Conservation (phyloP, 2,888 invertebrate species). For the Dioctria linearis region DNA sequence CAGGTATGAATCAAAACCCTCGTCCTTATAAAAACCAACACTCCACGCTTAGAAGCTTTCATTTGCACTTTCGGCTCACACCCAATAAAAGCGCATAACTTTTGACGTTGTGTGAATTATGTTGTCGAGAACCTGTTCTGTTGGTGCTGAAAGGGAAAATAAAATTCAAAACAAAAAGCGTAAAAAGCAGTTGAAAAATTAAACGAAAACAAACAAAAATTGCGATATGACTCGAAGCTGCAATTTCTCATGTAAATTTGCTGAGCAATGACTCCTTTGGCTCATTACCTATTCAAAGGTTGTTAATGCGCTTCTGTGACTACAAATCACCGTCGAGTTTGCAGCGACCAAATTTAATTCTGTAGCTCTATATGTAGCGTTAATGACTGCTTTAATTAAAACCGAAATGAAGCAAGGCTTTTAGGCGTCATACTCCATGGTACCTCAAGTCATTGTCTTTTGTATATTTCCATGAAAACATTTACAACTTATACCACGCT, state of each 20-base stretch:
- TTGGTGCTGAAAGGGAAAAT: conserved; percentile 26
- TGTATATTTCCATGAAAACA: conserved; percentile 29
- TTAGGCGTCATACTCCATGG: conserved; percentile 4
- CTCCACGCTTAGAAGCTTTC: no score
- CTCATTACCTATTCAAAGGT: conserved; percentile 46
- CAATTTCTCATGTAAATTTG: conserved; percentile 37
- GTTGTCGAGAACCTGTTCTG: background rate
- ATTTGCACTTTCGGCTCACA: no score
- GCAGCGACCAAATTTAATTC: conserved; percentile 23
- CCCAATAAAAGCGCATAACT: conserved; percentile 12
- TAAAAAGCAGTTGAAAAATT: background rate
- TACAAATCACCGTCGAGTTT: conserved; percentile 29
- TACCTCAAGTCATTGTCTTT: conserved; percentile 32
- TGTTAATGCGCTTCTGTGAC: conserved; percentile 32
- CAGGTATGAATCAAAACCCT: conserved; percentile 26
- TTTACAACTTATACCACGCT: conserved; percentile 13
- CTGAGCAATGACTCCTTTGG: conserved; percentile 27
- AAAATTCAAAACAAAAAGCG: conserved; percentile 30
- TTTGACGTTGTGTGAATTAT: conserved; percentile 40
- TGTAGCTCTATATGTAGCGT: background rate
- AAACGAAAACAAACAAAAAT: conserved; percentile 1
- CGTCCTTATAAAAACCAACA: conserved; percentile 12
- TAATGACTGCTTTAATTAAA: conserved; percentile 19
- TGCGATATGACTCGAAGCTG: conserved; percentile 9
- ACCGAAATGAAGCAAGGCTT: conserved; percentile 37